Conservation (phyloP, 2,113 vertebrate species). For the Eidolon helvum region DNA sequence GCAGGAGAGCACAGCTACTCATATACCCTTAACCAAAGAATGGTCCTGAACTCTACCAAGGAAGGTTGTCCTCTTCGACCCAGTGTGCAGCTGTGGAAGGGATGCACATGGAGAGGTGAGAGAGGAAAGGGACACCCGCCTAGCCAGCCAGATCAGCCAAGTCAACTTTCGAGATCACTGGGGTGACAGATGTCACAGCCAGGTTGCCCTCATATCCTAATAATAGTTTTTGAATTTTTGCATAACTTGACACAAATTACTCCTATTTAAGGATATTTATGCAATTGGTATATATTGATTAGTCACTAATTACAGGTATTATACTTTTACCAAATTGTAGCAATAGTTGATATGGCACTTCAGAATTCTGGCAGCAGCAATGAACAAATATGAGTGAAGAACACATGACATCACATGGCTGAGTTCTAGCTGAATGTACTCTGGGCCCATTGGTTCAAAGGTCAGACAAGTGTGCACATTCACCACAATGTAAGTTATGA, state of each 20-base stretch:
- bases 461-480: background rate
- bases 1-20: background rate
- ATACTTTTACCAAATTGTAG: constrained; percentile 18
- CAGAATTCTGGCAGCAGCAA: background rate
- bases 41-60: background rate
- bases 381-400: background rate
- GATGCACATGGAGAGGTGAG: background rate
- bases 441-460: background rate
- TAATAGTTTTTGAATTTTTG: constrained; percentile 7
- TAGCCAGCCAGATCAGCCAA: background rate
- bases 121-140: background rate
- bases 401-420: background rate
- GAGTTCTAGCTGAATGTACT: background rate
- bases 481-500: background rate
- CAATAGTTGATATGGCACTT: background rate
- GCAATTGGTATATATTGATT: constrained; percentile 2
- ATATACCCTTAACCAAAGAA: too few species aligned
- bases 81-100: background rate
- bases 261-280: background rate
- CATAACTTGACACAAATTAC: background rate
- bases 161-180: background rate
- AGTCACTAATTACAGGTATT: background rate
- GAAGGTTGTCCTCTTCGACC: background rate
- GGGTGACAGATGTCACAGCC: background rate
- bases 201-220: background rate